These are phyloP conservation scores for Acanthoscelides obtectus DNA, from an alignment of 2,888 invertebrate species.

Conservation along the genomic window DNA sequence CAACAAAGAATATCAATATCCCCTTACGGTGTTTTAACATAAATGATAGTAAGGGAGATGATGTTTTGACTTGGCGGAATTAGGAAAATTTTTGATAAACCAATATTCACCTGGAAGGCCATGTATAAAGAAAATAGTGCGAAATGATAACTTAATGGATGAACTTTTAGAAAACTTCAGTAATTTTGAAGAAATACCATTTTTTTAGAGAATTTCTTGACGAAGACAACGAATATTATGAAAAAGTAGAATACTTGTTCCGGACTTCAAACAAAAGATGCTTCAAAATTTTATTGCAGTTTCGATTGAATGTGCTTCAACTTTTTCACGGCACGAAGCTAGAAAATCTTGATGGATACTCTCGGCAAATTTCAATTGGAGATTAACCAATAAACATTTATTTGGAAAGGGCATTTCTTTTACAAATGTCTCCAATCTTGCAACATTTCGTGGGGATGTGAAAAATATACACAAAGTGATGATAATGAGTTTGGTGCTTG, in stretches of 20 bases:
- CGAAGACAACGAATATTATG: not conserved
- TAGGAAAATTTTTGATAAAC: too few relatives aligned
- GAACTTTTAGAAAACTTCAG: not conserved
- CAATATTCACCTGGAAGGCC: too few relatives aligned
- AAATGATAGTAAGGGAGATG: too few relatives aligned
- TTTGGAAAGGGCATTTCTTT: not conserved
- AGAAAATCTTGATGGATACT: not conserved
- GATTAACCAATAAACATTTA: not conserved
- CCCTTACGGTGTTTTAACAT: too few relatives aligned
- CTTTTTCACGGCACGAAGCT: not conserved
- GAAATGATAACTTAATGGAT: not conserved
- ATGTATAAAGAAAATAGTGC: not conserved
- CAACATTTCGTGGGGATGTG: not conserved
- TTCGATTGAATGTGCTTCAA: not conserved
- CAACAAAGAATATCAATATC: too few relatives aligned
- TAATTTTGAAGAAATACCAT: not conserved
- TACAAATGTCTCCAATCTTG: not conserved
- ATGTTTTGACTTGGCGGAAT: too few relatives aligned
- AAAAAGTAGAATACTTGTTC: not conserved
- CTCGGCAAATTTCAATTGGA: not conserved
- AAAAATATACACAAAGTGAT: not conserved
- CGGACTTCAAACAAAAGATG: not conserved
- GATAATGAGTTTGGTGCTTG: not conserved
- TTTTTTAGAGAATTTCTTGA: not conserved
- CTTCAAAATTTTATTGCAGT: not conserved